A percentile compares a stretch with the other conserved stretches of the same genome.
Conservation (phyloP, 2,888 invertebrate genomes). For the Idaea aversata region DNA sequence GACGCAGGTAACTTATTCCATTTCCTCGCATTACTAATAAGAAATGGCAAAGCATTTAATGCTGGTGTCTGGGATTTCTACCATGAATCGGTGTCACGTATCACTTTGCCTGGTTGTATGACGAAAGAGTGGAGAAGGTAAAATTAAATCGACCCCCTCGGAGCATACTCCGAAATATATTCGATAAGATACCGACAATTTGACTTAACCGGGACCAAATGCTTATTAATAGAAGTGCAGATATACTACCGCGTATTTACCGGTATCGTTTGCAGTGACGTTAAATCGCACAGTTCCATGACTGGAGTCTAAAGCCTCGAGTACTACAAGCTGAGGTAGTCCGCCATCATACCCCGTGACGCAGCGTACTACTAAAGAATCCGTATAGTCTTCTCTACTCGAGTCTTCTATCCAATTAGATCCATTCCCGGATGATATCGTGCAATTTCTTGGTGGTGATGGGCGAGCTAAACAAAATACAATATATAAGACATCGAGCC, state of each 20-base stretch:
- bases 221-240: too few species aligned
- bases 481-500: too few species aligned
- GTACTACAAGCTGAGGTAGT: constrained; percentile 89
- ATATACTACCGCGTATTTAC: constrained; percentile 35
- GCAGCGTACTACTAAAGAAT: constrained; percentile 88
- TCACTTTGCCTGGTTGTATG: too few species aligned
- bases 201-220: background rate
- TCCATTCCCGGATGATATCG: constrained; percentile 83
- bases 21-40: too few species aligned
- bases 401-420: constrained; percentile 74
- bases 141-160: too few species aligned
- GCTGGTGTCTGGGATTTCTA: too few species aligned
- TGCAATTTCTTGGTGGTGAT: constrained; percentile 91
- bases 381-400: constrained; percentile 55
- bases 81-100: too few species aligned
- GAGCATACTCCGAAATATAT: too few species aligned
- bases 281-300: constrained; percentile 86
- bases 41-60: too few species aligned
- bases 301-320: constrained; percentile 89
- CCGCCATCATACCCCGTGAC: constrained; percentile 94
- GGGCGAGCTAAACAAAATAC: constrained; percentile 83
- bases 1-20: too few species aligned
- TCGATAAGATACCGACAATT: too few species aligned
- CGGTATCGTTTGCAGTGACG: constrained; percentile 82
- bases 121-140: too few species aligned